A percentile compares a stretch with the other conserved stretches of the same genome.
Evolutionary conservation across 1,140 invertebrate genomes (phyloP).

Genomic region (Drosophila varians): DNA sequence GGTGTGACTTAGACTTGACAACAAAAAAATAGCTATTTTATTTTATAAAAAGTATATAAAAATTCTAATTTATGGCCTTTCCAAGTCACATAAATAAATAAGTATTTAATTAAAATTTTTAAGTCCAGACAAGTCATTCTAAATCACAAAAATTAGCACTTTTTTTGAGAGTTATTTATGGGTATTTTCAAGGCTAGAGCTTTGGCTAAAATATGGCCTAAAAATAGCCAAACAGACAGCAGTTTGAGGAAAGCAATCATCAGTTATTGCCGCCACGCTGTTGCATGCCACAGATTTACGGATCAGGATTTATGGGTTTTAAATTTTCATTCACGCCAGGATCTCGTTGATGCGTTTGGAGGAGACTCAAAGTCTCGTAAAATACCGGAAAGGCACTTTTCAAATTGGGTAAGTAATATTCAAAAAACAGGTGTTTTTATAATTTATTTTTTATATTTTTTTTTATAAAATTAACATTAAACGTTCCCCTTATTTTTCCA

Average conservation of each 20-base stretch:
- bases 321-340: constrained; percentile 61
- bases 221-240: background rate
- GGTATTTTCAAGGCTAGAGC: background rate
- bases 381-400: too few relatives aligned
- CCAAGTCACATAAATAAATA: background rate
- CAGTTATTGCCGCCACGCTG: constrained; percentile 59
- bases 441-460: too few relatives aligned
- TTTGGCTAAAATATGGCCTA: background rate
- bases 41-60: background rate
- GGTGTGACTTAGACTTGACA: background rate
- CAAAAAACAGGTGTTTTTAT: too few relatives aligned
- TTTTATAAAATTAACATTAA: too few relatives aligned
- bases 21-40: background rate
- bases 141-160: too few relatives aligned
- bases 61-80: background rate
- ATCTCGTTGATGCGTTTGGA: constrained; percentile 38
- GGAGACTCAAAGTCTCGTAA: background rate
- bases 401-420: too few relatives aligned
- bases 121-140: background rate
- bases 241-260: background rate
- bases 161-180: background rate
- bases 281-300: constrained; percentile 32
- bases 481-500: too few relatives aligned
- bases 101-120: too few relatives aligned
- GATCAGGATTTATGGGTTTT: constrained; percentile 68